Percentiles rank a stretch among this genome's conserved stretches.
Evolutionary conservation across 1,140 invertebrate genomes (phyloP).

Genomic region (Orchestia grillus): DNA sequence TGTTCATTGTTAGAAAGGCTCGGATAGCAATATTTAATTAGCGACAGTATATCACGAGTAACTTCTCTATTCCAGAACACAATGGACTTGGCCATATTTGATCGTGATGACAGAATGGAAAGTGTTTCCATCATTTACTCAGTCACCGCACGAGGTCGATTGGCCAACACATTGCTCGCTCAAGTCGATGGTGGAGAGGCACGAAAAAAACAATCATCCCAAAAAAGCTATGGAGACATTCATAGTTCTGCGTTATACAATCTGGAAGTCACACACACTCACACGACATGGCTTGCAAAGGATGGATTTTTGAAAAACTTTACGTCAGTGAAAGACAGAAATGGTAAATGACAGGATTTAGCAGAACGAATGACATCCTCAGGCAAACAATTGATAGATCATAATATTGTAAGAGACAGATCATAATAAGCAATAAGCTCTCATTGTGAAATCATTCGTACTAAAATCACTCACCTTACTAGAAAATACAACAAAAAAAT

Average conservation of each 20-base stretch:
- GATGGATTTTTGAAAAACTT: background rate
- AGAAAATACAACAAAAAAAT: background rate
- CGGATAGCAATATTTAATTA: slow-evolving; percentile 13
- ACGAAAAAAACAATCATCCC: background rate
- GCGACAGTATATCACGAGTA: background rate
- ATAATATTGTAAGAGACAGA: too few species aligned
- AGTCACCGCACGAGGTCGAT: background rate
- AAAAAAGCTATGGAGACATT: background rate
- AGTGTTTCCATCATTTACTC: background rate
- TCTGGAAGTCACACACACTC: too few species aligned
- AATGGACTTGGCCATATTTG: background rate
- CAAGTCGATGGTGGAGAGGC: background rate
- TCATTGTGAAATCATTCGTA: background rate
- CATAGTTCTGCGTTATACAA: background rate
- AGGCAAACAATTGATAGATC: background rate
- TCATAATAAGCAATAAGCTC: background rate
- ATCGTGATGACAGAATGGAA: slow-evolving; percentile 26
- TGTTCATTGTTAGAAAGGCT: slow-evolving; percentile 9
- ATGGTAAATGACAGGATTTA: background rate
- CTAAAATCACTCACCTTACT: background rate
- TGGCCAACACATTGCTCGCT: background rate
- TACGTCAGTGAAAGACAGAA: background rate
- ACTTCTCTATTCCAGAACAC: slow-evolving; percentile 18
- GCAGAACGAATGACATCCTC: background rate
- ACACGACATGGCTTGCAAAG: background rate